Percentiles rank a stretch among this genome's conserved stretches.
Conservation (phyloP, 2,888 invertebrate genomes). For the Callinectes sapidus region DNA sequence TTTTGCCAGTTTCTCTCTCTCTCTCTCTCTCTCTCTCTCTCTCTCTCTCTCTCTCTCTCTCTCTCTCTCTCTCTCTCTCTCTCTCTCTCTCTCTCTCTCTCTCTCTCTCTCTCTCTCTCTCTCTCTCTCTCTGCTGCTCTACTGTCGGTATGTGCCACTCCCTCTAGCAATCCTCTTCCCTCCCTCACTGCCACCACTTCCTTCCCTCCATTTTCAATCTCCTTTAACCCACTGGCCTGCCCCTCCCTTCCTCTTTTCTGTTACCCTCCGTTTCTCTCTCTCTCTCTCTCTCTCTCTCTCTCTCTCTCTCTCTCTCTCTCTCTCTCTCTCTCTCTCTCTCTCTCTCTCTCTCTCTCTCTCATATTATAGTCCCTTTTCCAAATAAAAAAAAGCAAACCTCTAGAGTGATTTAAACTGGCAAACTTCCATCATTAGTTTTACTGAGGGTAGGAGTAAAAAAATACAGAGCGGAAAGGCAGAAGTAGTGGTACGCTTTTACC, state of each 20-base stretch:
- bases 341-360: background rate
- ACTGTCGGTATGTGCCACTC: background rate
- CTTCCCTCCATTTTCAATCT: conserved; percentile 19
- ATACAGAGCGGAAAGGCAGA: background rate
- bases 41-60: too few relatives aligned
- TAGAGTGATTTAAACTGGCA: background rate
- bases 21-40: background rate
- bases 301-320: background rate
- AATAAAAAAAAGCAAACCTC: background rate
- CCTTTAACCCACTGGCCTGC: conserved; percentile 5
- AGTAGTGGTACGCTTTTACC: background rate
- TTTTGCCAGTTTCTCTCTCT: background rate
- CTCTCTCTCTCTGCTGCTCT: background rate
- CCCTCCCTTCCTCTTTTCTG: conserved; percentile 5
- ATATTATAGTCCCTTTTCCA: background rate
- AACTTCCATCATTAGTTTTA: background rate
- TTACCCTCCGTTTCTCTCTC: background rate
- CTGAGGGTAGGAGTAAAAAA: background rate
- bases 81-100: conserved; percentile 2
- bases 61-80: background rate
- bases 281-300: background rate
- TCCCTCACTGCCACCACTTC: conserved; percentile 11
- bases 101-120: background rate
- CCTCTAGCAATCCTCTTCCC: background rate
- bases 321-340: background rate